Conservation (phyloP, 2,797 vertebrate genomes). For the Manis pentadactyla region DNA sequence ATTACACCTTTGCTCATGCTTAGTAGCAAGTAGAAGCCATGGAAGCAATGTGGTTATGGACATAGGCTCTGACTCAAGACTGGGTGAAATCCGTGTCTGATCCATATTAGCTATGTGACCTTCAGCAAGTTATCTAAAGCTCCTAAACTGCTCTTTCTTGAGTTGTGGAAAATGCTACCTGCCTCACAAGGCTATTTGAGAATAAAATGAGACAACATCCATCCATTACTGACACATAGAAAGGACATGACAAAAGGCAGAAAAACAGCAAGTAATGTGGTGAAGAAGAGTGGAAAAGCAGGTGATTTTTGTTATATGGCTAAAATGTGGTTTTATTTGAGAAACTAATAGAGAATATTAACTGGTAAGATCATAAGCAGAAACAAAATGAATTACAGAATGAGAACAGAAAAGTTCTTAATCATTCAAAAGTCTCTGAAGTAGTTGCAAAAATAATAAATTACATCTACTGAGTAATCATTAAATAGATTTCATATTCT, state of each 20-base stretch:
- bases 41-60: neutral
- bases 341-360: neutral
- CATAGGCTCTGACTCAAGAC: neutral
- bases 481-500: neutral
- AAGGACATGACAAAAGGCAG: neutral
- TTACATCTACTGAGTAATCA: neutral
- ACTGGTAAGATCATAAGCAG: neutral
- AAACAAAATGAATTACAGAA: neutral
- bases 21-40: neutral
- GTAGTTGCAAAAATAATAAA: neutral
- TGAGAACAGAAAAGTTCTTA: neutral
- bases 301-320: neutral
- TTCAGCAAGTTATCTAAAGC: neutral
- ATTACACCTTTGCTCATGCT: neutral
- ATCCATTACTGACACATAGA: neutral
- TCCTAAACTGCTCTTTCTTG: neutral
- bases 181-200: neutral
- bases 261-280: neutral
- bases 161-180: neutral
- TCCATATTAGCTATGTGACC: neutral
- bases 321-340: neutral
- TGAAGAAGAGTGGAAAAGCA: neutral
- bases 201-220: slow-evolving; percentile 1
- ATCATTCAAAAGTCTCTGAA: neutral
- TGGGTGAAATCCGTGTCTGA: neutral